These are phyloP conservation scores for Augiades crinisus DNA, from an alignment of 2,888 invertebrate species.

Conservation along the genomic window DNA sequence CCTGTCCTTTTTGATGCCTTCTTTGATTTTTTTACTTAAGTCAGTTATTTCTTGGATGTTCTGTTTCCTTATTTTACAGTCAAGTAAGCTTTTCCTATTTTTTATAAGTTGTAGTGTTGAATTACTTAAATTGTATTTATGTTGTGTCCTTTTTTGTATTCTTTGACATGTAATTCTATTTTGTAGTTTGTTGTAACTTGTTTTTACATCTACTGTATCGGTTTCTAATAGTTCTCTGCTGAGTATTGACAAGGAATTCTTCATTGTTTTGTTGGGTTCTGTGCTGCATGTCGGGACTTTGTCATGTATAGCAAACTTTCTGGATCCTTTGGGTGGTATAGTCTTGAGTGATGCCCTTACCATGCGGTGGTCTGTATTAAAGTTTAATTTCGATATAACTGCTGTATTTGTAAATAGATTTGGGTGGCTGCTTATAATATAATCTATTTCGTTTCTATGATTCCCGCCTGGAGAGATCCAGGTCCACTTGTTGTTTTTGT, in stretches of 20 bases:
- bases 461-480: conserved; percentile 26
- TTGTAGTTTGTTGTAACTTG: conserved; percentile 14
- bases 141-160: conserved; percentile 10
- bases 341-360: conserved; percentile 20
- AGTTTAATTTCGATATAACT: conserved; percentile 15
- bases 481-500: conserved; percentile 27
- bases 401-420: conserved; percentile 13
- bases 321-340: conserved; percentile 21
- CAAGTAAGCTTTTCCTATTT: conserved; percentile 7
- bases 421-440: conserved; percentile 20
- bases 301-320: conserved; percentile 20
- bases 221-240: conserved; percentile 24
- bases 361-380: conserved; percentile 23
- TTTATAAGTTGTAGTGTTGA: conserved; percentile 13
- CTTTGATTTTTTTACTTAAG: conserved; percentile 15
- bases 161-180: conserved; percentile 11
- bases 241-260: conserved; percentile 21
- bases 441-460: conserved; percentile 27
- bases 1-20: conserved; percentile 22
- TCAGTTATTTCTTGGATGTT: conserved; percentile 14
- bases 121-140: conserved; percentile 13
- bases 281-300: conserved; percentile 19
- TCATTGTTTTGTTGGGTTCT: conserved; percentile 22
- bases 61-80: conserved; percentile 12
- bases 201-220: conserved; percentile 15